Conservation (phyloP, 2,113 vertebrate species). For the Nerophis lumbriciformis region DNA sequence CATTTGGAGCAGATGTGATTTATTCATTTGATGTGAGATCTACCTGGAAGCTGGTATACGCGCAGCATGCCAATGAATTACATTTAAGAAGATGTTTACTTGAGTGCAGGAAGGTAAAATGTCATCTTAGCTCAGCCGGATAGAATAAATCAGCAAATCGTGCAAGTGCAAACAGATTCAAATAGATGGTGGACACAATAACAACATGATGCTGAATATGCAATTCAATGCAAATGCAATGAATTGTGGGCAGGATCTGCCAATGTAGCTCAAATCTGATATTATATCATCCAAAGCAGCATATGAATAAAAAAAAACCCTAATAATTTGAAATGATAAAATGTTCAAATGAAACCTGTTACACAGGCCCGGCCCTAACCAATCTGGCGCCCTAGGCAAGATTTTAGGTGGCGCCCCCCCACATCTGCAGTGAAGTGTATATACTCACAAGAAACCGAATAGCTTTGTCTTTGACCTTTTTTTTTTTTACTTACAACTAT, state of each 20-base stretch:
- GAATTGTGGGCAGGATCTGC: neutral
- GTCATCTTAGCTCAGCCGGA: slow-evolving; percentile 5
- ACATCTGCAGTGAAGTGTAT: too few relatives aligned
- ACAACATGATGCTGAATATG: slow-evolving; percentile 14
- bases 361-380: too few relatives aligned
- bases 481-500: too few relatives aligned
- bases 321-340: slow-evolving; percentile 1
- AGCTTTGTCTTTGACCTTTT: too few relatives aligned
- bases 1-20: slow-evolving; percentile 33
- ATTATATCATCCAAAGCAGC: slow-evolving; percentile 2
- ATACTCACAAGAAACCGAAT: too few relatives aligned
- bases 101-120: slow-evolving; percentile 21
- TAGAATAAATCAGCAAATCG: slow-evolving; percentile 11
- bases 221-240: slow-evolving; percentile 6
- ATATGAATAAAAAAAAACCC: neutral
- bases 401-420: too few relatives aligned
- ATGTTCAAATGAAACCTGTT: neutral
- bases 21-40: slow-evolving; percentile 37
- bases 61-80: slow-evolving; percentile 13
- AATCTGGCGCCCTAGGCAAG: too few relatives aligned
- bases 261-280: slow-evolving; percentile 3
- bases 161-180: slow-evolving; percentile 29
- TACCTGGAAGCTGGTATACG: slow-evolving; percentile 11
- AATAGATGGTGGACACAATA: slow-evolving; percentile 6
- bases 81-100: slow-evolving; percentile 30